Base-by-base conservation (phyloP, 2,113 vertebrate genomes). In the Furnarius figulus region DNA sequence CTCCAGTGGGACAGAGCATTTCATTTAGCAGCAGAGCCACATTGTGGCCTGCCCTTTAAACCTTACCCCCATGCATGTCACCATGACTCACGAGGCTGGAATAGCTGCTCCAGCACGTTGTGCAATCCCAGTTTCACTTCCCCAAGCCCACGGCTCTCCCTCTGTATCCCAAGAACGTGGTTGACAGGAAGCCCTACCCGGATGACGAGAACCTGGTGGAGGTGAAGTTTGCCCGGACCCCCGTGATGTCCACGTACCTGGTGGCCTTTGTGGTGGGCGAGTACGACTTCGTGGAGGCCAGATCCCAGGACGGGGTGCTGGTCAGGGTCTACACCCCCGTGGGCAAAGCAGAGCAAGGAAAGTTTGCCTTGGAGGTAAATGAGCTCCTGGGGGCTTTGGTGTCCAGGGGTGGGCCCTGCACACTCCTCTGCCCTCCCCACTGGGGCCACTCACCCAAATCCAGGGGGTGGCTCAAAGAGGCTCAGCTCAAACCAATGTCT, bases 261-360 rank as follows among this genome's bases (percentile, higher is more conserved):
- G 99, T 99, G 87, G 99, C 99, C 15, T 99, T 99, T 79, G 99
- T 99, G 97, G 99, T 99, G 71, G 99, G 99, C 72, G 99, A 99
- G 95, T 99, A 99, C 28, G 99, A 99, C 98, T 99, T 98, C 55
- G 99, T 99, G 92, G 99, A 99, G 98, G 98, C 98, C 94, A 98
- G 98, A 63, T 99, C 99, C 30, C 98, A 98, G 6, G 99, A 99
- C 37, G 99, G 99, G 1, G 90, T 99, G 62, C 97, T 98, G 44
- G 99, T 99, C 62, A 99, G 99, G 21, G 99, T 99, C 93, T 99
- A 99, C 96, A 99, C 99, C 7, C 99, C 99, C 10, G 97, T 99
- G 39, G 99, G 99, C 93, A 99, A 99, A 97, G 98, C 99, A 8
- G 99, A 99, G 72, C 99, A 99, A 97, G 99, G 99, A 89, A 99